phyloP scores from a whole-genome alignment of 2,113 vertebrate genomes.

The Hippocampus zosterae region DNA sequence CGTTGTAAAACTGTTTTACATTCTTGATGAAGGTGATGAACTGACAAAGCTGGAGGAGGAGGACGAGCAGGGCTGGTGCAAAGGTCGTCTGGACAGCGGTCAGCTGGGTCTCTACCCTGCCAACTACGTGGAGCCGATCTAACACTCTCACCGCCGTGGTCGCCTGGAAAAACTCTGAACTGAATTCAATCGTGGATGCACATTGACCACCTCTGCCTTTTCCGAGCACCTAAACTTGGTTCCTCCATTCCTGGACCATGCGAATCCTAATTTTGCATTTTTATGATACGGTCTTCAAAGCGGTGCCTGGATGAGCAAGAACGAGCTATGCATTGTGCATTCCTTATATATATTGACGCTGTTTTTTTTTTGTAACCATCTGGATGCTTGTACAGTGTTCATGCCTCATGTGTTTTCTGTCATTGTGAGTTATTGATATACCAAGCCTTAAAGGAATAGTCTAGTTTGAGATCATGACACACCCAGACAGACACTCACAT shows the following conservation, averaged over 20 bases:
- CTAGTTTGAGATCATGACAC: constrained; percentile 1
- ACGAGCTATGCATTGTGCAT: constrained; percentile 62
- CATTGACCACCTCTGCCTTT: constrained; percentile 54
- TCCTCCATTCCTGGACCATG: constrained; percentile 19
- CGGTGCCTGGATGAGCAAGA: constrained; percentile 56
- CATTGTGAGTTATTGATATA: constrained; percentile 32
- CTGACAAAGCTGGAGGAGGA: constrained; percentile 93
- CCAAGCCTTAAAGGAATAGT: constrained; percentile 20
- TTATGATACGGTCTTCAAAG: constrained; percentile 39
- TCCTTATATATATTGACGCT: constrained; percentile 62
- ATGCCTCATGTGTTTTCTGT: constrained; percentile 19
- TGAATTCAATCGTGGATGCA: constrained; percentile 54
- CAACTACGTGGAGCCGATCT: constrained; percentile 92
- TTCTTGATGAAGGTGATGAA: constrained; percentile 80
- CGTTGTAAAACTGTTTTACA: background rate
- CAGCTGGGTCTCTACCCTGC: constrained; percentile 91
- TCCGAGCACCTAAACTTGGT: constrained; percentile 47
- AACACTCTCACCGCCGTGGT: constrained; percentile 42
- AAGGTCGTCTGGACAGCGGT: constrained; percentile 90
- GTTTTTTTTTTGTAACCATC: constrained; percentile 49
- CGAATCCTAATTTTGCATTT: constrained; percentile 32
- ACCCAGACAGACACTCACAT: background rate
- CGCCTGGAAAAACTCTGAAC: constrained; percentile 16
- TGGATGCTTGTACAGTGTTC: constrained; percentile 61
- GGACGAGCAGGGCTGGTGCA: constrained; percentile 97